Percentiles rank a stretch among this genome's conserved stretches.
Evolutionary conservation across 2,113 vertebrate genomes (phyloP).

Genomic region (Apaloderma vittatum): DNA sequence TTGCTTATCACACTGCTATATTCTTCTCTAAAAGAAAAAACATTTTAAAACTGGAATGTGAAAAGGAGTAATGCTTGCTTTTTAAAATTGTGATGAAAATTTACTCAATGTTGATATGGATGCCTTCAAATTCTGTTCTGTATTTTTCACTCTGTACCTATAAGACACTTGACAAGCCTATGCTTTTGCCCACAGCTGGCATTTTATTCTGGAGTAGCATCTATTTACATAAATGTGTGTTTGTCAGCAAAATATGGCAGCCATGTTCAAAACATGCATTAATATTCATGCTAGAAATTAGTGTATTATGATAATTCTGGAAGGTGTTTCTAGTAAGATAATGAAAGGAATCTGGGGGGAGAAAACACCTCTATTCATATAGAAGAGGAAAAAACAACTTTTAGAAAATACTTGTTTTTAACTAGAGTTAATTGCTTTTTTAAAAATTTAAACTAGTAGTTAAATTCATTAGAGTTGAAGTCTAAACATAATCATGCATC

Average conservation of each 20-base stretch:
- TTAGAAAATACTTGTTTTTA: not conserved
- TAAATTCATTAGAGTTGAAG: not conserved
- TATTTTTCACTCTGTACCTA: not conserved
- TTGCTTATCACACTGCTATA: not conserved
- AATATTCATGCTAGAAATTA: not conserved
- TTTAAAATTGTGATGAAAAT: not conserved
- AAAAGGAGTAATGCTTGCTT: not conserved
- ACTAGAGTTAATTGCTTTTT: not conserved
- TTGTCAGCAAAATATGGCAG: not conserved
- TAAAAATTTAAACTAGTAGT: not conserved
- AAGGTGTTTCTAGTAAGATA: not conserved
- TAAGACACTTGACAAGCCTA: not conserved
- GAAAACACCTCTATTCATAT: not conserved
- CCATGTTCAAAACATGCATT: not conserved
- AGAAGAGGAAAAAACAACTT: not conserved
- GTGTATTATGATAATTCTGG: not conserved
- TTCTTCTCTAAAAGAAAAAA: not conserved
- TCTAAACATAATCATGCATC: not conserved
- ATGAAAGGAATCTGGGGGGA: not conserved
- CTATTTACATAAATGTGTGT: not conserved
- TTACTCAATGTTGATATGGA: not conserved
- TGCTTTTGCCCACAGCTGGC: not conserved
- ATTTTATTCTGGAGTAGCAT: not conserved
- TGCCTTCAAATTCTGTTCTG: not conserved
- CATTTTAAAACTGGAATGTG: not conserved